These are phyloP conservation scores for Tridacna crocea DNA, from an alignment of 2,888 invertebrate genomes.

Conservation along the genomic window DNA sequence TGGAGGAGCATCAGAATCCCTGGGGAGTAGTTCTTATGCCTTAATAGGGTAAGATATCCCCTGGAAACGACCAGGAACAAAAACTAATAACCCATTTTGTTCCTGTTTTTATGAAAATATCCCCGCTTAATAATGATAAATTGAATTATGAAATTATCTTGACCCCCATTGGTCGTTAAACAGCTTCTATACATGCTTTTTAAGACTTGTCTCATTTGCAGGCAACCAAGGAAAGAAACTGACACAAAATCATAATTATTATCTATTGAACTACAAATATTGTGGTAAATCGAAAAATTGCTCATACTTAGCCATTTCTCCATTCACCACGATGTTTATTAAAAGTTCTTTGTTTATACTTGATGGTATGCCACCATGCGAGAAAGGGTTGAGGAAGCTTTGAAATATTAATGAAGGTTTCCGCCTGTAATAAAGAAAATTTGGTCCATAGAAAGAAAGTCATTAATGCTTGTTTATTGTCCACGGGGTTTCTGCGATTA, in stretches of 20 bases:
- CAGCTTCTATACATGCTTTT: no score
- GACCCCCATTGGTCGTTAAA: slow-evolving; percentile 22
- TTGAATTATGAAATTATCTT: slow-evolving; percentile 26
- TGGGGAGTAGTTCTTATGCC: slow-evolving; percentile 18
- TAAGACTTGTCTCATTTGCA: no score
- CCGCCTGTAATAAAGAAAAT: slow-evolving; percentile 22
- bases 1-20: background rate
- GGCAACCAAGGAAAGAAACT: no score
- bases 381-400: background rate
- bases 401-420: slow-evolving; percentile 26
- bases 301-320: no score
- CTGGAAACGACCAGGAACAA: background rate
- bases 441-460: slow-evolving; percentile 24
- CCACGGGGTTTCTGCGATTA: slow-evolving; percentile 9
- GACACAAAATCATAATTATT: no score
- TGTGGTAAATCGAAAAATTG: no score
- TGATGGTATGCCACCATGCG: no score
- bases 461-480: slow-evolving; percentile 26
- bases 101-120: slow-evolving; percentile 24
- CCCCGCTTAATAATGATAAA: slow-evolving; percentile 27
- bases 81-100: slow-evolving; percentile 20
- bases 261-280: no score
- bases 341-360: no score
- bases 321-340: no score
- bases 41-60: slow-evolving; percentile 24